Conservation (phyloP, 1,140 invertebrate species). For the Aporrectodea caliginosa region DNA sequence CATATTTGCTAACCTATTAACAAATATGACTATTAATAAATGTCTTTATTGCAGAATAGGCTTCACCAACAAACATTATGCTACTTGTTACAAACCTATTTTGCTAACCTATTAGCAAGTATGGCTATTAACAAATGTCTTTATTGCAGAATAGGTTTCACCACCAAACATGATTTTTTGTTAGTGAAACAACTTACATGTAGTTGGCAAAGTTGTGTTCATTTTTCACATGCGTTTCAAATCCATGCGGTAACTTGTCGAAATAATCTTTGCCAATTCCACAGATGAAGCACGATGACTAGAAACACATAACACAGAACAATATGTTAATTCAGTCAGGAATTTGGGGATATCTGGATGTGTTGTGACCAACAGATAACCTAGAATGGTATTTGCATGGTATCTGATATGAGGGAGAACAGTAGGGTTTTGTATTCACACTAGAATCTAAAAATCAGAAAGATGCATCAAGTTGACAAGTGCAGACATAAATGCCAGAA, state of each 20-base stretch:
- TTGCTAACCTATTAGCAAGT: conserved; percentile 10
- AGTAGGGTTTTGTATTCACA: no score
- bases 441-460: no score
- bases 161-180: neutral
- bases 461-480: no score
- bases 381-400: no score
- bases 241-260: conserved; percentile 91
- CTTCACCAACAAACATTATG: conserved; percentile 4
- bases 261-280: conserved; percentile 99
- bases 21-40: neutral
- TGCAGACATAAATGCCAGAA: no score
- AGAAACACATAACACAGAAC: no score
- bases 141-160: neutral
- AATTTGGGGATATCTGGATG: no score
- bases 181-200: conserved; percentile 69
- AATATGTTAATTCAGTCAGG: no score
- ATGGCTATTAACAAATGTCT: neutral
- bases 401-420: no score
- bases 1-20: conserved; percentile 11
- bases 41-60: neutral
- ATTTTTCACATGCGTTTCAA: conserved; percentile 91
- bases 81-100: neutral
- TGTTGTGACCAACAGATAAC: no score
- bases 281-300: conserved; percentile 98
- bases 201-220: conserved; percentile 99